Conservation (phyloP, 2,113 vertebrate genomes). For the Herpailurus yagouaroundi region DNA sequence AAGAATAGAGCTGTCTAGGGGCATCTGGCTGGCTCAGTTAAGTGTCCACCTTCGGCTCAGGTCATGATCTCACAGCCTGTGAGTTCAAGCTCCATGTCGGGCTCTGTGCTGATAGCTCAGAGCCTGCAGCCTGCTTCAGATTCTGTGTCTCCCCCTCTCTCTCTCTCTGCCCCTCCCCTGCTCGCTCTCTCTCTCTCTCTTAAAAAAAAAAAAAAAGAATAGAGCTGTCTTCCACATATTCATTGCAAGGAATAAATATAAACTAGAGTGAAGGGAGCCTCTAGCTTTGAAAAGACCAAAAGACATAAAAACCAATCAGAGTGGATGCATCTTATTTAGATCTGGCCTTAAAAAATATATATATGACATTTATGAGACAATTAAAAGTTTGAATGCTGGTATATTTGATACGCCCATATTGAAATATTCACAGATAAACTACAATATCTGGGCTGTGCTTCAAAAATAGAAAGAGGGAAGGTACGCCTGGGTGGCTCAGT, state of each 20-base stretch:
- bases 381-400: background rate
- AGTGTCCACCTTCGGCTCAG: too few species aligned
- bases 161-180: too few species aligned
- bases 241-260: background rate
- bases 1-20: background rate
- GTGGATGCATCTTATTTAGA: background rate
- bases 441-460: background rate
- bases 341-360: background rate
- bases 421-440: background rate
- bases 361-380: background rate
- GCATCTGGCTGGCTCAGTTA: too few species aligned
- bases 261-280: background rate
- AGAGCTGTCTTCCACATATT: background rate
- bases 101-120: too few species aligned
- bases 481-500: too few species aligned
- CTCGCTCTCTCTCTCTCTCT: too few species aligned
- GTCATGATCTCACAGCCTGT: too few species aligned
- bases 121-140: too few species aligned
- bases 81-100: too few species aligned
- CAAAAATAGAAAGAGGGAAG: background rate
- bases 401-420: background rate
- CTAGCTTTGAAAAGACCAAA: background rate
- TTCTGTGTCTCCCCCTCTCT: too few species aligned
- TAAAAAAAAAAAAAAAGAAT: background rate
- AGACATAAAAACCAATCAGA: background rate